phyloP scores from a whole-genome alignment of 2,888 invertebrate genomes.

The Andrena minutula region DNA sequence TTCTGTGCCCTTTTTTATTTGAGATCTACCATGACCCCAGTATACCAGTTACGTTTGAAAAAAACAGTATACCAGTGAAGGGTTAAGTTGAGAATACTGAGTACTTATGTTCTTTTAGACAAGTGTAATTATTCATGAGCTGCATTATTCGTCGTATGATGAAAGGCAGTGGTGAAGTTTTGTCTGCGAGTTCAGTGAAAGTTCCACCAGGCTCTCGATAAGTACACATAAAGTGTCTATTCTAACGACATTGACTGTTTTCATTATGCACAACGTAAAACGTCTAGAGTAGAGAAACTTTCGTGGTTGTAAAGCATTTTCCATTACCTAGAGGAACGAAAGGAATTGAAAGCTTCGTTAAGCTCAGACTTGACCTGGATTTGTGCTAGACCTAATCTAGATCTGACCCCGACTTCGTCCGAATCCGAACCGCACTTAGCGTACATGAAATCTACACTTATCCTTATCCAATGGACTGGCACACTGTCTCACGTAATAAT shows the following conservation, averaged over 20 bases:
- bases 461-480: conserved; percentile 17
- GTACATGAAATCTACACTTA: conserved; percentile 13
- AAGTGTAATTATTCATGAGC: too few species aligned
- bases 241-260: neutral
- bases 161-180: neutral
- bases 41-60: too few species aligned
- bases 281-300: neutral
- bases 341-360: conserved; percentile 11
- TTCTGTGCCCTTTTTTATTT: too few species aligned
- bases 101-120: too few species aligned
- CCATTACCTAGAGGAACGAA: neutral
- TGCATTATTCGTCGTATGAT: too few species aligned
- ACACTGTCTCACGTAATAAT: neutral
- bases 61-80: too few species aligned
- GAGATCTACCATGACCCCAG: too few species aligned
- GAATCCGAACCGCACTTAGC: conserved; percentile 1
- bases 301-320: neutral
- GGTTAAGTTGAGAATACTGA: too few species aligned
- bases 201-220: neutral
- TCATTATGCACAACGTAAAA: too few species aligned
- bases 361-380: conserved; percentile 37
- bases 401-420: conserved; percentile 34
- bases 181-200: neutral
- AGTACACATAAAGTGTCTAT: neutral
- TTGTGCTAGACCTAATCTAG: conserved; percentile 20